Conservation (phyloP, 2,888 invertebrate genomes). For the Latheticus oryzae region DNA sequence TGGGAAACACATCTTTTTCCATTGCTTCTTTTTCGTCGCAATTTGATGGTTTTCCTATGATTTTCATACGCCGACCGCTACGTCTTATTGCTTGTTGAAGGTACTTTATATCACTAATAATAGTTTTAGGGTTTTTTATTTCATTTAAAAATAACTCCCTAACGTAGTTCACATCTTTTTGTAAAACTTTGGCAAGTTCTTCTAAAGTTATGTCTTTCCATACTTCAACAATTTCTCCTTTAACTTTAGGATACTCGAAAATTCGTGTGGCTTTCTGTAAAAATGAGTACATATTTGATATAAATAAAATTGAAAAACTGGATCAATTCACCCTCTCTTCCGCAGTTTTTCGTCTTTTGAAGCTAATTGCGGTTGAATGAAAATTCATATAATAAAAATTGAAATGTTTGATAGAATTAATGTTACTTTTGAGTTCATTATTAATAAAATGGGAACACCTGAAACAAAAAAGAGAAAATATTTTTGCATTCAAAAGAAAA, state of each 20-base stretch:
- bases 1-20: conserved; percentile 67
- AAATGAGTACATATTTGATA: conserved; percentile 33
- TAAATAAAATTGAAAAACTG: too few species aligned
- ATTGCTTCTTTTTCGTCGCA: conserved; percentile 46
- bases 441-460: too few species aligned
- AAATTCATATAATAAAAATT: too few species aligned
- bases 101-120: conserved; percentile 58
- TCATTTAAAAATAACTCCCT: conserved; percentile 60
- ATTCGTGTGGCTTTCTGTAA: conserved; percentile 68
- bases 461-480: too few species aligned
- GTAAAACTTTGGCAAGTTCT: conserved; percentile 76
- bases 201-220: conserved; percentile 86
- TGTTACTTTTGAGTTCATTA: too few species aligned
- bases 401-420: too few species aligned
- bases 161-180: conserved; percentile 72
- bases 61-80: conserved; percentile 60
- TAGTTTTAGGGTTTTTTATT: conserved; percentile 52
- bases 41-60: conserved; percentile 54
- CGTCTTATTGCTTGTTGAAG: conserved; percentile 60
- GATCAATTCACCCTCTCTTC: too few species aligned
- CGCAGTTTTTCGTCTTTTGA: too few species aligned
- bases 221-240: conserved; percentile 71
- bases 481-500: too few species aligned
- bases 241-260: conserved; percentile 66
- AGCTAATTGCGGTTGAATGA: too few species aligned